phyloP scores from a whole-genome alignment of 1,140 invertebrate genomes.

The Drosophila eugracilis region DNA sequence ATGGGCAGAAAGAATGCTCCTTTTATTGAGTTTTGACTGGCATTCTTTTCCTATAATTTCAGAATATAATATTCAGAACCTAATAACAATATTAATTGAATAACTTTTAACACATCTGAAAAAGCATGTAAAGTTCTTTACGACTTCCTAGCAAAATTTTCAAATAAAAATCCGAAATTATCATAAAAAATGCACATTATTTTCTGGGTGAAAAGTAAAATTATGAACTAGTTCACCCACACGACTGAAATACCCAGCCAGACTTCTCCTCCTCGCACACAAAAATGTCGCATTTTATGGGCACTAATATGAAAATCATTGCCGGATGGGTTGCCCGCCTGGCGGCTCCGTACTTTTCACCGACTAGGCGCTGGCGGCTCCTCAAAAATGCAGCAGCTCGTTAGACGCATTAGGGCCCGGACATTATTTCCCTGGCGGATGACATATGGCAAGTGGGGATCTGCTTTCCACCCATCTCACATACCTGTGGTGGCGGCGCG shows the following conservation, averaged over 20 bases:
- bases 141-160: too few relatives aligned
- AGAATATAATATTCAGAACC: too few relatives aligned
- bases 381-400: slow-evolving; percentile 51
- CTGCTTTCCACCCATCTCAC: slow-evolving; percentile 21
- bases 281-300: slow-evolving; percentile 51
- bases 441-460: slow-evolving; percentile 49
- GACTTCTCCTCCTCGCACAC: slow-evolving; percentile 1
- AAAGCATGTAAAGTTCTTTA: too few relatives aligned
- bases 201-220: not conserved
- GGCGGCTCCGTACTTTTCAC: slow-evolving; percentile 1
- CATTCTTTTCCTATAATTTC: too few relatives aligned
- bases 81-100: too few relatives aligned
- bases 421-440: slow-evolving; percentile 36
- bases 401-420: slow-evolving; percentile 48
- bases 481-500: slow-evolving; percentile 36
- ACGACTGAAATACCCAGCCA: not conserved
- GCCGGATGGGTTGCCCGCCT: slow-evolving; percentile 1
- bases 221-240: slow-evolving; percentile 12
- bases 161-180: too few relatives aligned
- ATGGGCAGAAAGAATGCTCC: not conserved
- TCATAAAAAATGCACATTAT: not conserved
- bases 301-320: slow-evolving; percentile 48
- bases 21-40: too few relatives aligned
- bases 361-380: not conserved
- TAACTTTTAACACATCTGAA: too few relatives aligned